These are phyloP conservation scores for Callipepla squamata DNA, from an alignment of 2,113 vertebrate species.

Conservation along the genomic window DNA sequence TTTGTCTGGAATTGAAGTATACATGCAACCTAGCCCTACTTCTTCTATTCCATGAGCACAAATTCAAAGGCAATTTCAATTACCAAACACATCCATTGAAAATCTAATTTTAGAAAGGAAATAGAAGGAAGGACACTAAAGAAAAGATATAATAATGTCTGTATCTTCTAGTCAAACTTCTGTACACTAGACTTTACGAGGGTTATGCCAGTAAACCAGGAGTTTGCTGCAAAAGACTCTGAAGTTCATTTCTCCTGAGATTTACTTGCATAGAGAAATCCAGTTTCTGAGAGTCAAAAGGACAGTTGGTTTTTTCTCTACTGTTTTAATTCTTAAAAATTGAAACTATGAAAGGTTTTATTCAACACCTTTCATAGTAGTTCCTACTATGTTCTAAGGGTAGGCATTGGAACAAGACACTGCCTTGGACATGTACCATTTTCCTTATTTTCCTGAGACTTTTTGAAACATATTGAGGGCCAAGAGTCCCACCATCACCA, in stretches of 20 bases:
- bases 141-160: not conserved
- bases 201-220: not conserved
- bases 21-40: accelerated
- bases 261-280: not conserved
- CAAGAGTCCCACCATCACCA: not conserved
- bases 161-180: not conserved
- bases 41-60: not conserved
- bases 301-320: not conserved
- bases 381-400: not conserved
- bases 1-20: not conserved
- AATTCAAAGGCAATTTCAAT: not conserved
- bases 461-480: not conserved
- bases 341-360: not conserved
- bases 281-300: not conserved
- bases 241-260: not conserved
- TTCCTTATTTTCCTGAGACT: not conserved
- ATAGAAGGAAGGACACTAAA: not conserved
- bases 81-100: not conserved
- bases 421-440: not conserved
- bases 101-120: not conserved
- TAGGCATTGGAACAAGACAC: not conserved
- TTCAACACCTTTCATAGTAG: not conserved
- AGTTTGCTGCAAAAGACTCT: not conserved
- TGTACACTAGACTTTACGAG: not conserved
- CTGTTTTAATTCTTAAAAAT: not conserved